Evolutionary conservation across 2,888 invertebrate genomes (phyloP).

Genomic region (Aphodius sticticus): DNA sequence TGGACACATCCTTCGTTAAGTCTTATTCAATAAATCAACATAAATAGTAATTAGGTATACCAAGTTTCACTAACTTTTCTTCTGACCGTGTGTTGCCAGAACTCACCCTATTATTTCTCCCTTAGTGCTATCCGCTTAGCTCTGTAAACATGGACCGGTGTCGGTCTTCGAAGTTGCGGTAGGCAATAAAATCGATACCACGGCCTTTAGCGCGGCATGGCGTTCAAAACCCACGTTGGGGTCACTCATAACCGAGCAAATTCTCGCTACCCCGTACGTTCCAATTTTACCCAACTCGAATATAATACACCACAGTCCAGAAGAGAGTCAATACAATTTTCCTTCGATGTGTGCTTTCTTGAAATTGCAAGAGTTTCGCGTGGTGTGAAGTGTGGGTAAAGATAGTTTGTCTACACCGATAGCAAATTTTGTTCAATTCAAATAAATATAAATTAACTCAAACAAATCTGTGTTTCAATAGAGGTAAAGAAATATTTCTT

Average conservation of each 20-base stretch:
- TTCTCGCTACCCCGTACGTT: not conserved
- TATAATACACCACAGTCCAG: not conserved
- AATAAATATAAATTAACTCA: too few relatives aligned
- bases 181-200: not conserved
- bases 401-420: too few relatives aligned
- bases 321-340: not conserved
- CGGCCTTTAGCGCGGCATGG: not conserved
- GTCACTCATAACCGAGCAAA: not conserved
- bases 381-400: not conserved
- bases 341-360: not conserved
- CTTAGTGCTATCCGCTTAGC: not conserved
- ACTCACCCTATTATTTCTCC: not conserved
- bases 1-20: too few relatives aligned
- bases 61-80: not conserved
- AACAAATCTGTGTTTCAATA: too few relatives aligned
- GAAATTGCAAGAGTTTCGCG: not conserved
- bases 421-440: too few relatives aligned
- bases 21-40: too few relatives aligned
- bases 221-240: not conserved
- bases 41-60: not conserved
- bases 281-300: not conserved
- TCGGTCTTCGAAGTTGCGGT: not conserved
- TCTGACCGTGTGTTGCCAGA: not conserved
- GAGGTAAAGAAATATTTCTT: too few relatives aligned
- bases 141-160: not conserved